Conservation (phyloP, 2,113 vertebrate genomes). For the Alectura lathami region DNA sequence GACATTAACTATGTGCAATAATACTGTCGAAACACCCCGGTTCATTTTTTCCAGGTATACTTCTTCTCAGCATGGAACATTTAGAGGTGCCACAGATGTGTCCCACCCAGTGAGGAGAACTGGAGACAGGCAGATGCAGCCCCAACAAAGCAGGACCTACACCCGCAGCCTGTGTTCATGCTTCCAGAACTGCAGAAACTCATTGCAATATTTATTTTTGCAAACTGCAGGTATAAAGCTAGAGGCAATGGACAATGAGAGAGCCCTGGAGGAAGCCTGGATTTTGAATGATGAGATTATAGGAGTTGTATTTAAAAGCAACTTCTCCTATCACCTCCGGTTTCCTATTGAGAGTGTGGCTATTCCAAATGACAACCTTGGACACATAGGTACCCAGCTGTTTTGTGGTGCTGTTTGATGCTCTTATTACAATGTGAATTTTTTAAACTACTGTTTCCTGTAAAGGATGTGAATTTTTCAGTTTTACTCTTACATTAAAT, state of each 20-base stretch:
- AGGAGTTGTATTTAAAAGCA: conserved; percentile 84
- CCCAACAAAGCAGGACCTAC: not conserved
- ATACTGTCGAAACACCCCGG: not conserved
- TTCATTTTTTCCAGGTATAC: not conserved
- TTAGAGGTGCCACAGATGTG: not conserved
- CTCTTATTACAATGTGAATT: not conserved
- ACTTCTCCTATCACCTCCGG: conserved; percentile 83
- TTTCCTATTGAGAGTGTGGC: conserved; percentile 66
- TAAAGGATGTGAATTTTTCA: not conserved
- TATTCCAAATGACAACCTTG: conserved; percentile 78
- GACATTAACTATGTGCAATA: not conserved
- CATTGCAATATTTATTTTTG: not conserved
- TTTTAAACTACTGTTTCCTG: not conserved
- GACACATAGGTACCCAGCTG: conserved; percentile 63
- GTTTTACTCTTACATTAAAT: not conserved
- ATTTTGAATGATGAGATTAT: conserved; percentile 61
- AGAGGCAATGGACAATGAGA: conserved; percentile 77
- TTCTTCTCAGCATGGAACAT: not conserved
- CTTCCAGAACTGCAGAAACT: not conserved
- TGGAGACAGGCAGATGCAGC: not conserved
- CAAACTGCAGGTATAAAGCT: conserved; percentile 65
- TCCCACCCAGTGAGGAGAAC: not conserved
- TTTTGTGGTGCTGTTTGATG: not conserved
- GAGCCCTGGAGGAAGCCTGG: conserved; percentile 81
- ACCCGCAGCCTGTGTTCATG: fast-evolving